These are phyloP conservation scores for Phoeniculus purpureus DNA, from an alignment of 2,797 vertebrate species.

Conservation along the genomic window DNA sequence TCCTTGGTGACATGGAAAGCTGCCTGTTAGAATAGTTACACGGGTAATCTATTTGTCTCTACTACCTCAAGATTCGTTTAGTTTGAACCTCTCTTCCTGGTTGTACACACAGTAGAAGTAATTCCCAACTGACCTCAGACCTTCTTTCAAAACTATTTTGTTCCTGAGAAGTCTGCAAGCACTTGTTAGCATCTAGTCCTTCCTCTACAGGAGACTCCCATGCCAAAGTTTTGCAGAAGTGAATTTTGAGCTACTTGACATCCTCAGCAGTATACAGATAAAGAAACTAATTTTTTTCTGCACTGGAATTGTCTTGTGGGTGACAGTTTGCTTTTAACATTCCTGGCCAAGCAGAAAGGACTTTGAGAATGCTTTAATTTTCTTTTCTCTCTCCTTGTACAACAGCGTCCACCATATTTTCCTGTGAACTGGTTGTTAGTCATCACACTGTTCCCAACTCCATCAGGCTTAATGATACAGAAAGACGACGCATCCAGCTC, in stretches of 20 bases:
- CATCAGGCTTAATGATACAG: rapidly evolving
- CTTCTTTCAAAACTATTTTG: not conserved
- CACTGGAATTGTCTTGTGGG: not conserved
- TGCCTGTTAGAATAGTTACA: not conserved
- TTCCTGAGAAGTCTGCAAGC: not conserved
- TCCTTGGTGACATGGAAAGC: not conserved
- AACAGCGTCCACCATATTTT: not conserved
- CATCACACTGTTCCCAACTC: not conserved
- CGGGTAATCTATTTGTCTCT: not conserved
- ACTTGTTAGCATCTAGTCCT: not conserved
- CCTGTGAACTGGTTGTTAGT: not conserved
- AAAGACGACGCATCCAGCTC: not conserved
- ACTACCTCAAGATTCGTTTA: rapidly evolving
- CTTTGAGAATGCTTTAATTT: not conserved
- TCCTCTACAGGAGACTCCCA: not conserved
- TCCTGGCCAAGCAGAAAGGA: not conserved
- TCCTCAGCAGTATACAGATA: not conserved
- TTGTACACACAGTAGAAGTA: not conserved
- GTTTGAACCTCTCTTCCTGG: not conserved
- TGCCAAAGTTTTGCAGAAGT: not conserved
- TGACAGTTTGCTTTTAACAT: not conserved
- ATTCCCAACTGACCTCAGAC: not conserved
- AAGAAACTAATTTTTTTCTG: not conserved
- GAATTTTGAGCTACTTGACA: not conserved
- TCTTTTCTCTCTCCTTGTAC: not conserved